phyloP scores from a whole-genome alignment of 1,140 invertebrate genomes.

The Zaprionus ghesquierei region DNA sequence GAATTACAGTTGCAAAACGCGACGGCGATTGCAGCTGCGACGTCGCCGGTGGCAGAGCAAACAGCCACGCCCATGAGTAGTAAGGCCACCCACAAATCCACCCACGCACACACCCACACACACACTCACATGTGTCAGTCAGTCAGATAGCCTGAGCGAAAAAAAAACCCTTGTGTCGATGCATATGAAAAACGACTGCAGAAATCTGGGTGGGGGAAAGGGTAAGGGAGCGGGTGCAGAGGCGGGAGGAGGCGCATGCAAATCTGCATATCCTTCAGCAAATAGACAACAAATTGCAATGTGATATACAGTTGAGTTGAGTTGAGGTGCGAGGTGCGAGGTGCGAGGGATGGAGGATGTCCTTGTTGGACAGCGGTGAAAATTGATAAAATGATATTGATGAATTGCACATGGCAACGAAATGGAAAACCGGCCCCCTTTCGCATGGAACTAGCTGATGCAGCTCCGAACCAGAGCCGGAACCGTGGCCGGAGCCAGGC shows the following conservation, averaged over 20 bases:
- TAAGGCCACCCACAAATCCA: constrained; percentile 8
- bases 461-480: background rate
- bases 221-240: background rate
- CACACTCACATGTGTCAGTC: constrained; percentile 6
- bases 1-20: constrained; percentile 82
- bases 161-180: constrained; percentile 30
- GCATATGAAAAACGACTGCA: constrained; percentile 66
- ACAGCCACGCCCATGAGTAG: constrained; percentile 52
- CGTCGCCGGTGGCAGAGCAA: constrained; percentile 57
- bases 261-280: constrained; percentile 80
- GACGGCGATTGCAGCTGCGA: constrained; percentile 54
- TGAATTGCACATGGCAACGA: constrained; percentile 78
- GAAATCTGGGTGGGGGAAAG: no score
- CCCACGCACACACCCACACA: constrained; percentile 4
- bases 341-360: background rate
- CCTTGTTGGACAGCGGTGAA: constrained; percentile 74
- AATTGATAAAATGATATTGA: constrained; percentile 82
- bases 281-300: constrained; percentile 81
- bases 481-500: constrained; percentile 11
- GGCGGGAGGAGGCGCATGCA: constrained; percentile 19
- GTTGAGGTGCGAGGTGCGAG: constrained; percentile 23
- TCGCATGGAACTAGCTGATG: background rate
- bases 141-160: constrained; percentile 2
- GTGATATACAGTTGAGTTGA: constrained; percentile 77
- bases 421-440: constrained; percentile 43